phyloP scores from a whole-genome alignment of 2,113 vertebrate genomes.

The Aramus guarauna region DNA sequence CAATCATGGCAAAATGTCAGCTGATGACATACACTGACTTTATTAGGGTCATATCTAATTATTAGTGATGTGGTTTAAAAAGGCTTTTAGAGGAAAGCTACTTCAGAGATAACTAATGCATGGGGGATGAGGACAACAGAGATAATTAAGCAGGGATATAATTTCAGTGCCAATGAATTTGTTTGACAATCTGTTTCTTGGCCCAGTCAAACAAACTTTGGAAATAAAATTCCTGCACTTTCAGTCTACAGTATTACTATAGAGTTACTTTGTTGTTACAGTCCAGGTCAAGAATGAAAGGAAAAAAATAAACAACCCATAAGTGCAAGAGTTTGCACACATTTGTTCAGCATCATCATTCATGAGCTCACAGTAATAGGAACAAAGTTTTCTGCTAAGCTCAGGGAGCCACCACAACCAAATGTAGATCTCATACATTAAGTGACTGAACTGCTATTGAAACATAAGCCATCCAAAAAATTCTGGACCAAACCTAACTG shows the following conservation, averaged over 20 bases:
- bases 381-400: not conserved
- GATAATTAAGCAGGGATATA: not conserved
- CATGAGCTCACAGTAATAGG: not conserved
- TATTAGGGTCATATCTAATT: constrained; percentile 22
- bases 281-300: not conserved
- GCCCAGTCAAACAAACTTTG: not conserved
- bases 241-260: not conserved
- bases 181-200: constrained; percentile 40
- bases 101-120: constrained; percentile 34
- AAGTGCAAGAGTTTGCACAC: not conserved
- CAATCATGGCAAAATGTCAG: constrained; percentile 35
- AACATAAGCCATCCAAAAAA: not conserved
- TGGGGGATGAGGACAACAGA: not conserved
- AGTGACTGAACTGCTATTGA: not conserved
- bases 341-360: not conserved
- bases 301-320: not conserved
- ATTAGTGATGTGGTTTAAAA: constrained; percentile 8
- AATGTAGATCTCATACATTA: not conserved
- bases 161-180: constrained; percentile 19
- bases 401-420: not conserved
- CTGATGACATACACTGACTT: constrained; percentile 5
- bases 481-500: not conserved
- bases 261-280: not conserved
- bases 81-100: constrained; percentile 10
- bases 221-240: constrained; percentile 3